Evolutionary conservation across 2,113 vertebrate genomes (phyloP), one percentile per base, ranked within the genome.

Genomic region (Pachycephala philippinensis): DNA sequence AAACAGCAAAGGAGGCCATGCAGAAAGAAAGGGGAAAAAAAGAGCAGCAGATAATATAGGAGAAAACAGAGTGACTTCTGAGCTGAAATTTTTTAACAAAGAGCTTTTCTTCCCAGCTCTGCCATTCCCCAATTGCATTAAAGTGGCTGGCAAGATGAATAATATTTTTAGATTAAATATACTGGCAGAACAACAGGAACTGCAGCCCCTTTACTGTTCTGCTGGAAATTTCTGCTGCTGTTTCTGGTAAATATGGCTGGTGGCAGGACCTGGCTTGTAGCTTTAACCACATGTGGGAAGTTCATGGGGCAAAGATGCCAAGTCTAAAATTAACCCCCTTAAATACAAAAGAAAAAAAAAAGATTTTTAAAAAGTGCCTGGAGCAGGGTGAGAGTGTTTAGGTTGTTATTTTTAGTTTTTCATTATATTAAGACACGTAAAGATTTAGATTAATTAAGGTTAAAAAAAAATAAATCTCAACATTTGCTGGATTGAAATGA

Each of bases 191-290:
- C 93, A 97, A 97, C 90, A 96, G 97, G 93, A 93, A 93, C 95
- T 97, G 95, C 95, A 97, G 92, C 93, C 91, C 96, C 92, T 97
- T 96, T 92, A 87, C 97, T 91, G 90, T 97, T 97, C 96, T 97
- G 97, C 97, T 97, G 98, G 98, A 98, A 98, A 97, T 96, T 91
- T 89, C 92, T 95, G 83, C 94, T 93, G 86, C 93, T 95, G 90
- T 97, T 98, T 97, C 98, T 98, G 98, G 98, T 45, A 97, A 97
- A 92, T 94, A 96, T 96, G 97, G 98, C 94, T 97, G 97, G 95
- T 98, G 97, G 95, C 96, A 97, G 91, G 97, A 97, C 96, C 97
- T 95, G 96, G 39, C 96, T 97, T 97, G 97, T 97, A 98, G 97
- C 81, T 95, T 95, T 97, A 98, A 98, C 97, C 98, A 97, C 91